A percentile compares a stretch with the other conserved stretches of the same genome.
These are phyloP conservation scores for Drosophila littoralis DNA, from an alignment of 1,140 invertebrate species.

Conservation along the genomic window DNA sequence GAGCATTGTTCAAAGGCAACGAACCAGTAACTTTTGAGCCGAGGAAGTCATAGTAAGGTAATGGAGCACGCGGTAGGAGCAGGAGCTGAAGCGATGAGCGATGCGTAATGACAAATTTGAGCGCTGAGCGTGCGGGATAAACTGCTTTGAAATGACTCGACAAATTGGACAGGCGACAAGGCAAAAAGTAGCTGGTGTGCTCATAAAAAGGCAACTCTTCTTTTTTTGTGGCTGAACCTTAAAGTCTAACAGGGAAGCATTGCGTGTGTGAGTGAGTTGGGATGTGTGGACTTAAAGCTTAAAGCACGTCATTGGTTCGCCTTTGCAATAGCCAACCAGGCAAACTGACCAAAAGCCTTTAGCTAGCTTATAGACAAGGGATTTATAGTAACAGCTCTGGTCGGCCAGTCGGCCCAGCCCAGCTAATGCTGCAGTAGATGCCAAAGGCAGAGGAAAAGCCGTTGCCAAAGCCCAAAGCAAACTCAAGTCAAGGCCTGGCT, in stretches of 20 bases:
- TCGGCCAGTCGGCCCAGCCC: constrained; percentile 1
- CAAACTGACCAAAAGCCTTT: constrained; percentile 37
- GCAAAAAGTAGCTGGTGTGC: background rate
- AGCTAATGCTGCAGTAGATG: constrained; percentile 20
- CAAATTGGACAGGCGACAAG: constrained; percentile 29
- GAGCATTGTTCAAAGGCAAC: constrained; percentile 55
- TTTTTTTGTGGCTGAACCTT: constrained; percentile 5
- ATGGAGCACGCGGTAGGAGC: constrained; percentile 44
- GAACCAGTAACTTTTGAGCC: constrained; percentile 35
- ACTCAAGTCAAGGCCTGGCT: constrained; percentile 38
- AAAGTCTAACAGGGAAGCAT: background rate
- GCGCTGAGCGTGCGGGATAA: constrained; percentile 26
- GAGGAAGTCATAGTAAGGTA: constrained; percentile 78
- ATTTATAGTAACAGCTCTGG: constrained; percentile 16
- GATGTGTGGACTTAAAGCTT: constrained; percentile 8
- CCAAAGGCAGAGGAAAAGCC: constrained; percentile 11
- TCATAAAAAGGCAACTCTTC: constrained; percentile 24
- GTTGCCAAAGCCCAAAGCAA: constrained; percentile 15
- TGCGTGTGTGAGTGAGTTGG: background rate
- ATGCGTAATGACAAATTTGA: constrained; percentile 59
- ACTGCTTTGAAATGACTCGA: constrained; percentile 41
- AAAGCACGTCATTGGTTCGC: constrained; percentile 48
- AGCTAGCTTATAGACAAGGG: constrained; percentile 39
- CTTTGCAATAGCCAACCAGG: constrained; percentile 20
- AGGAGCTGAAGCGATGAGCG: constrained; percentile 25